phyloP scores from a whole-genome alignment of 2,113 vertebrate species.

The Solenodon paradoxus region DNA sequence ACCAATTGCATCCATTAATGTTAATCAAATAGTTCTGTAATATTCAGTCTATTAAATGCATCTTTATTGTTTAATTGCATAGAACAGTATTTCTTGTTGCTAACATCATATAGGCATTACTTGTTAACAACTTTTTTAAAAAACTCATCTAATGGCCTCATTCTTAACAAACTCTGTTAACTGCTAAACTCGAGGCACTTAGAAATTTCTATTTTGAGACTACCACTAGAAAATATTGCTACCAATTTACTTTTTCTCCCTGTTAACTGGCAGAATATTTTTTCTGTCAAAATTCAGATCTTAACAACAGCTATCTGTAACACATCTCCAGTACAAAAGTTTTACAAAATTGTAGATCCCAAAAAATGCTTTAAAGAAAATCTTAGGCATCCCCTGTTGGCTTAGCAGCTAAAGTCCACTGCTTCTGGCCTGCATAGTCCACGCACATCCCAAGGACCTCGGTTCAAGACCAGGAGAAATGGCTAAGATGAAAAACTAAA shows the following conservation, averaged over 20 bases:
- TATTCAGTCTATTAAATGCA: constrained; percentile 48
- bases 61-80: background rate
- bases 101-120: constrained; percentile 55
- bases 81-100: constrained; percentile 38
- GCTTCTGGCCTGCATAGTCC: too few species aligned
- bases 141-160: background rate
- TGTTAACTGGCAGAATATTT: background rate
- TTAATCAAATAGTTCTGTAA: background rate
- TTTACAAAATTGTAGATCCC: background rate
- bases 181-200: constrained; percentile 54
- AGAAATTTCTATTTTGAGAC: constrained; percentile 51
- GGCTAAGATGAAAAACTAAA: too few species aligned
- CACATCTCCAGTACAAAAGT: background rate
- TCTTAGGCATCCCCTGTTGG: too few species aligned
- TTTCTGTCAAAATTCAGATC: background rate
- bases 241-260: background rate
- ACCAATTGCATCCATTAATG: background rate
- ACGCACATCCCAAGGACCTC: too few species aligned
- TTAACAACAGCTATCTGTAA: background rate
- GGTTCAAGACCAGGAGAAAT: too few species aligned
- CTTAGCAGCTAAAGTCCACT: too few species aligned
- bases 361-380: constrained; percentile 22
- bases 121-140: constrained; percentile 4
- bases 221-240: constrained; percentile 32
- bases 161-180: constrained; percentile 31